These are phyloP conservation scores for silkworm (Bombyx mori) DNA, from an alignment of 1,140 invertebrate genomes.

Conservation along the genomic window ASM3026992v2 NC_085112.1:13459001-13459500, in stretches of 20 bases:
- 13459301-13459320: constrained; percentile 5
- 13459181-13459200: constrained; percentile 5
- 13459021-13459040: constrained; percentile 14
- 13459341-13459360: no score
- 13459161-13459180: constrained; percentile 1
- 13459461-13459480: no score
- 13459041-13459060: constrained; percentile 15
- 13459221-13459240: constrained; percentile 5
- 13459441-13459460: no score
- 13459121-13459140: constrained; percentile 15
- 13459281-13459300: constrained; percentile 3
- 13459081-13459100: constrained; percentile 8
- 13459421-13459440: no score
- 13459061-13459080: constrained; percentile 7
- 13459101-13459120: constrained; percentile 26
- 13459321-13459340: no score
- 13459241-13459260: constrained; percentile 1
- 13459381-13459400: no score
- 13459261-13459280: constrained; percentile 6
- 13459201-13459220: constrained; percentile 5
- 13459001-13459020: constrained; percentile 10
- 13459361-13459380: no score
- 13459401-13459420: no score
- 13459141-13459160: neutral
- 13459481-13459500: no score